Evolutionary conservation across 2,888 invertebrate species (phyloP).

Genomic region (Drosophila helvetica): DNA sequence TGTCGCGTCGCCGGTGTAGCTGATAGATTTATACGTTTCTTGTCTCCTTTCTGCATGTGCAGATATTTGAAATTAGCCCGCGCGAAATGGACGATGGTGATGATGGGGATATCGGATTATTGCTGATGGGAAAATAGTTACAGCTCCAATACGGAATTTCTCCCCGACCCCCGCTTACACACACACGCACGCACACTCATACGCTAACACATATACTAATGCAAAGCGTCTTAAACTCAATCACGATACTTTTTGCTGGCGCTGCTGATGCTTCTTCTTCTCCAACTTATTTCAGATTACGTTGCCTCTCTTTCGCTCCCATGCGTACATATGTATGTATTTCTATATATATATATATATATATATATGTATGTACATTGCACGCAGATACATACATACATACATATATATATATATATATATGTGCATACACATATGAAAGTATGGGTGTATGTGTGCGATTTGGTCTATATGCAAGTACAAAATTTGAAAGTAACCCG

Average conservation of each 20-base stretch:
- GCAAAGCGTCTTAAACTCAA: conserved; percentile 71
- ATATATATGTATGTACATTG: conserved; percentile 41
- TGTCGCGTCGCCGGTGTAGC: conserved; percentile 67
- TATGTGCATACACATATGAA: conserved; percentile 36
- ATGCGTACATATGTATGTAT: conserved; percentile 33
- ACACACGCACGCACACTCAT: conserved; percentile 3
- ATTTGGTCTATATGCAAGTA: conserved; percentile 79
- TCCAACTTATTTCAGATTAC: conserved; percentile 77
- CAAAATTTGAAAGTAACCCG: conserved; percentile 78
- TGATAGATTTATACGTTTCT: conserved; percentile 64
- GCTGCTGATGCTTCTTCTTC: conserved; percentile 75
- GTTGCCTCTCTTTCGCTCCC: conserved; percentile 70
- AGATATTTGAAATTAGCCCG: conserved; percentile 65
- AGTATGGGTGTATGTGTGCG: conserved; percentile 49
- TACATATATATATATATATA: conserved; percentile 48
- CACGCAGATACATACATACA: conserved; percentile 31
- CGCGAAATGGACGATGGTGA: conserved; percentile 48
- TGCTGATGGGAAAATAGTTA: conserved; percentile 26
- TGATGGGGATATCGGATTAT: conserved; percentile 21
- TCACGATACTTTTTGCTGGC: conserved; percentile 74
- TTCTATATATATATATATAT: conserved; percentile 43
- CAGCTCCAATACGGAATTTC: conserved; percentile 50
- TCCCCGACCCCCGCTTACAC: conserved; percentile 23
- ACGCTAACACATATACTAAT: conserved; percentile 31
- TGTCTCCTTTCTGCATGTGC: conserved; percentile 44